phyloP scores from a whole-genome alignment of 2,113 vertebrate genomes.

The Crotophaga sulcirostris region DNA sequence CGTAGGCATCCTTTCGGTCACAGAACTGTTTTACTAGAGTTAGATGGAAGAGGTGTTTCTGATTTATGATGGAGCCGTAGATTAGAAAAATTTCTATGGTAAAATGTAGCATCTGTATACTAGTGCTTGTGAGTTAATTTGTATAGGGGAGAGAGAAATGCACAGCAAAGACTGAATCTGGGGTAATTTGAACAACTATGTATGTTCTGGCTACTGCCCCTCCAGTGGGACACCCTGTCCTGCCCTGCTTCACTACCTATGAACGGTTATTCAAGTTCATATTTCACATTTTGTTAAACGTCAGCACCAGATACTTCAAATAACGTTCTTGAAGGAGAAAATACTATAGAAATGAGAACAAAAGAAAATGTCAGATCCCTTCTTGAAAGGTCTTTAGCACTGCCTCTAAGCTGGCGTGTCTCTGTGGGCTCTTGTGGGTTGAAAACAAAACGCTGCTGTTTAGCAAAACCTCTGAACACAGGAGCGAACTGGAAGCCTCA shows the following conservation, averaged over 20 bases:
- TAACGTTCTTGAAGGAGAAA: conserved; percentile 23
- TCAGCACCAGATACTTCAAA: conserved; percentile 47
- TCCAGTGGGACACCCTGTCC: neutral
- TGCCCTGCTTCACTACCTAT: conserved; percentile 3
- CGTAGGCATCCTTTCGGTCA: neutral
- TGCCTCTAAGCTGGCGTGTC: conserved; percentile 49
- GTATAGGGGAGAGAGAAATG: neutral
- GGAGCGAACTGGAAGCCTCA: neutral
- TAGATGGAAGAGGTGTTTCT: neutral
- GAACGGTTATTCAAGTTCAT: conserved; percentile 33
- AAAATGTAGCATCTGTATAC: neutral
- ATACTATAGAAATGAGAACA: conserved; percentile 48
- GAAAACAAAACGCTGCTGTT: conserved; percentile 66
- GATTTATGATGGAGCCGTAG: neutral
- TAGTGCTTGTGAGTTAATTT: neutral
- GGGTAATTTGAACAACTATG: neutral
- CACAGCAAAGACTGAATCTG: neutral
- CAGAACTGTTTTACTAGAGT: neutral
- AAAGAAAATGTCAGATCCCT: conserved; percentile 50
- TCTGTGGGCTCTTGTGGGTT: conserved; percentile 62
- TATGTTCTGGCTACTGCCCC: neutral
- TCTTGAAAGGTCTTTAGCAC: neutral
- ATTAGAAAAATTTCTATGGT: neutral
- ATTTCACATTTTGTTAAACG: conserved; percentile 44
- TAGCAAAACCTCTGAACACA: conserved; percentile 11